Conservation (phyloP, 92 coral and sea anemone genomes). For the Muricea muricata region DNA sequence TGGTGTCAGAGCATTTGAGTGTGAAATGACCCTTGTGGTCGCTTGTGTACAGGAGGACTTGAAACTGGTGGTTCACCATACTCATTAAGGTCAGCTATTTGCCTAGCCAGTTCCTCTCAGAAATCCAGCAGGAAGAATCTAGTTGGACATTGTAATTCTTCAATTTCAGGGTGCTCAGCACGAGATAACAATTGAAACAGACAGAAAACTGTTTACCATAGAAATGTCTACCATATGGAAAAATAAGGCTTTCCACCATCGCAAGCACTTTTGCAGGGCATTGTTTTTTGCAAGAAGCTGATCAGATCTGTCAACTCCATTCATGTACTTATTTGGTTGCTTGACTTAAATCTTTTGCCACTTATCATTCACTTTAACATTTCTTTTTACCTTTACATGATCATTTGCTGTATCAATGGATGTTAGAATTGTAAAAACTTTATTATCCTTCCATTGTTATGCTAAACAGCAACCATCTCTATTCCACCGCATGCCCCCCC, state of each 20-base stretch:
- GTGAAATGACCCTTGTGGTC: conserved; percentile 11
- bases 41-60: conserved; percentile 5
- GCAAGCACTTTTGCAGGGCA: conserved; percentile 3
- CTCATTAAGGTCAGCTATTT: no score
- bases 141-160: conserved; percentile 41
- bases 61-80: no score
- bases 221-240: no score
- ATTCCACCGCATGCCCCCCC: background rate
- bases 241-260: conserved; percentile 48
- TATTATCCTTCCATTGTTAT: background rate
- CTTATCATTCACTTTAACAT: background rate
- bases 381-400: background rate
- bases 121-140: no score
- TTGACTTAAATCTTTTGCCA: background rate
- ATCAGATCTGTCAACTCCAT: conserved; percentile 28
- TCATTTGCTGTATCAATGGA: background rate
- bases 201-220: conserved; percentile 50
- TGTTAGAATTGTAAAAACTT: background rate
- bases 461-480: background rate
- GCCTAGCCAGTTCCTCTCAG: no score
- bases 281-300: conserved; percentile 37
- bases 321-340: conserved; percentile 40
- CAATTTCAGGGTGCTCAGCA: conserved; percentile 39
- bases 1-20: conserved; percentile 9
- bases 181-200: background rate